Base-by-base conservation (phyloP, 2,113 vertebrate genomes). In the Oreochromis spilurus region DNA sequence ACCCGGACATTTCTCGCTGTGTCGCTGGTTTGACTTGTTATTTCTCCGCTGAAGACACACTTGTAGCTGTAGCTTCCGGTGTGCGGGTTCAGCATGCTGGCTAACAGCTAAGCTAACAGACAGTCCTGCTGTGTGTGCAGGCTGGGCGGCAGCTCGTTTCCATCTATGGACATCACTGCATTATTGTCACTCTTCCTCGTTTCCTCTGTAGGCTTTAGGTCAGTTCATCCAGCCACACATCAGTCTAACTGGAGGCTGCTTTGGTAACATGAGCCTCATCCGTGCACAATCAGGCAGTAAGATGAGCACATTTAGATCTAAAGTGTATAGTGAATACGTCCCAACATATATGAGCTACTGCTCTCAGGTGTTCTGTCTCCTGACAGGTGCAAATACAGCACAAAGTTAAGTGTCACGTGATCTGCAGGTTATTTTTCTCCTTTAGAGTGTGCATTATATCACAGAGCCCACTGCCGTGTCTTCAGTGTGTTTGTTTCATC, bases 61-160 rank as follows among this genome's bases (percentile, higher is more conserved):
- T 5, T 8, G 2, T 9, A 0, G 13, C 0, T 3, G 34, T 24
- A 14, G 19, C 34, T 10, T 16, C 26, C 5, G 3, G 5, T 16
- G 7, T 62, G 24, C 19, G 34, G 17, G 82, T 36, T 48, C 50
- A 82, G 62, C 77, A 85, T 36, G 79, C 77, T 78, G 52, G 67
- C 82, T 80, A 29, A 3, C 11, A 45, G 88, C 89, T 75, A 53
- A 34, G 50, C 75, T 94, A 90, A 57, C 82, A 38, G n/a, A 6
- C 60, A 70, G 77, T 31, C 31, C 78, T 72, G 83, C 75, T 80
- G 80, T 90, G 84, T 84, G 89, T 31, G 86, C 52, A 40, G 52
- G 36, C 79, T 45, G 91, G 86, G 91, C 94, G 91, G 89, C 85
- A 90, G 86, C 88, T 85, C 79, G 17, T 53, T 50, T 93, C 94